Evolutionary conservation across 2,888 invertebrate genomes (phyloP), one percentile per base, ranked within the genome.

Genomic region (Orthosia gothica): DNA sequence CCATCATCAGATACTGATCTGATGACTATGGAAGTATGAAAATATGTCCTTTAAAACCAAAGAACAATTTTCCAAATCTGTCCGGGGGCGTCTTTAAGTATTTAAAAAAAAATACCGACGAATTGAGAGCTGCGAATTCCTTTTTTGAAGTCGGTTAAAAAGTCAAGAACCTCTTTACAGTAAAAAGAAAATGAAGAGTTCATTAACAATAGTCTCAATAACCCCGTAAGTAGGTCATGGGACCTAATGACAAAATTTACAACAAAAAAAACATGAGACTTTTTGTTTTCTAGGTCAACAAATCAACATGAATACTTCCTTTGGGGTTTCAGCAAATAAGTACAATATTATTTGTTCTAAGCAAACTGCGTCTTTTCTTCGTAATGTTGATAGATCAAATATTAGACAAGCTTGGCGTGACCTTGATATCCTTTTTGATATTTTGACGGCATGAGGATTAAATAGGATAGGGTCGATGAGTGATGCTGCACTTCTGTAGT

Each of bases 231-330:
- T 40, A 62, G 32, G 18, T 0, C 32, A 49, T 32, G 15, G 4
- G 45, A 45, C 12, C 16, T 9, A 18, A 62, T 32, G 20, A 62
- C 32, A 61, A 49, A 0, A 20, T 32, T 5, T 2, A 26, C 26
- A 23, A 45, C 12, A 16, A 9, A 16, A 4, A 62, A 16, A 4
- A 26, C 20, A 40, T 16, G 26, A 26, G n/a, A 12, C 9, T 47
- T 69, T 11, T 20, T 55, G 26, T 54, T 54, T 68, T 54, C n/a
- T 26, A 26, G 45, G 16, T 20, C 47, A 68, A 47, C 47, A 70
- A 70, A 55, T 66, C 45, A 26, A 26, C 70, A 47, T 54, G 26
- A 47, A 26, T 26, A 67, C n/a, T 32, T n/a, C 20, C 26, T 68
- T 32, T 55, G 69, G 26, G 54, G 15, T 69, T 54, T 54, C 4